A percentile compares a stretch with the other conserved stretches of the same genome.
Evolutionary conservation across 2,113 vertebrate genomes (phyloP).

Genomic region (Dolichallabes microphthalmus): DNA sequence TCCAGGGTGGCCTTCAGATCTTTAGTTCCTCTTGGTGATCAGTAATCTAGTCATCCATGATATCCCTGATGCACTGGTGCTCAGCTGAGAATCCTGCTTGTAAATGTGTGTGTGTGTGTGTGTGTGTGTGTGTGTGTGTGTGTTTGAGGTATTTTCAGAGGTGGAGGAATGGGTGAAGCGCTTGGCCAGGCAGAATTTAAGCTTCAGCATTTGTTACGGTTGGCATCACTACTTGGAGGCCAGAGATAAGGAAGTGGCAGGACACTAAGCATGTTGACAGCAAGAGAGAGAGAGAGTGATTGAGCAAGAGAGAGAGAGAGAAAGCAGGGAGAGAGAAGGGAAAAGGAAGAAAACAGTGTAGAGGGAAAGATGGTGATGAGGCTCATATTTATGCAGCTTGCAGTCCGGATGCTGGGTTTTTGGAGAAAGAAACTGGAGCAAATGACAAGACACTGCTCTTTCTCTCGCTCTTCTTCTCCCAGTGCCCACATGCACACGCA

Average conservation of each 20-base stretch:
- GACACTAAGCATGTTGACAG: conserved; percentile 54
- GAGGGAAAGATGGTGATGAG: conserved; percentile 26
- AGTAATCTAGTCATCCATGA: conserved; percentile 19
- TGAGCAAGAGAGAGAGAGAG: neutral
- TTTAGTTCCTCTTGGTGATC: neutral
- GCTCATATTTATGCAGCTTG: conserved; percentile 34
- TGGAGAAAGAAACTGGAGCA: conserved; percentile 5
- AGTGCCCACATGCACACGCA: neutral
- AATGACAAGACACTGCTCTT: conserved; percentile 15
- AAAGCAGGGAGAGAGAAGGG: neutral
- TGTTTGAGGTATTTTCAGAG: neutral
- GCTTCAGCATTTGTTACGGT: conserved; percentile 60
- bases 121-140: conserved; percentile 18
- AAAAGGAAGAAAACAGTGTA: conserved; percentile 1
- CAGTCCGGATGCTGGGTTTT: conserved; percentile 23
- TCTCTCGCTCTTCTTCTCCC: neutral
- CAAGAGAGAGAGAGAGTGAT: conserved; percentile 42
- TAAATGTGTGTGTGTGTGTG: neutral
- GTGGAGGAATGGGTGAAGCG: conserved; percentile 40
- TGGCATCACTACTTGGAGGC: conserved; percentile 62
- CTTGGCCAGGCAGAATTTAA: conserved; percentile 58
- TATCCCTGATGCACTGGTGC: conserved; percentile 24
- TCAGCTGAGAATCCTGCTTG: neutral
- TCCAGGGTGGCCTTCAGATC: neutral
- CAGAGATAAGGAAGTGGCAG: conserved; percentile 65